A percentile compares a stretch with the other conserved stretches of the same genome.
These are phyloP conservation scores for Cacatua alba DNA, from an alignment of 2,113 vertebrate species.

Conservation along the genomic window DNA sequence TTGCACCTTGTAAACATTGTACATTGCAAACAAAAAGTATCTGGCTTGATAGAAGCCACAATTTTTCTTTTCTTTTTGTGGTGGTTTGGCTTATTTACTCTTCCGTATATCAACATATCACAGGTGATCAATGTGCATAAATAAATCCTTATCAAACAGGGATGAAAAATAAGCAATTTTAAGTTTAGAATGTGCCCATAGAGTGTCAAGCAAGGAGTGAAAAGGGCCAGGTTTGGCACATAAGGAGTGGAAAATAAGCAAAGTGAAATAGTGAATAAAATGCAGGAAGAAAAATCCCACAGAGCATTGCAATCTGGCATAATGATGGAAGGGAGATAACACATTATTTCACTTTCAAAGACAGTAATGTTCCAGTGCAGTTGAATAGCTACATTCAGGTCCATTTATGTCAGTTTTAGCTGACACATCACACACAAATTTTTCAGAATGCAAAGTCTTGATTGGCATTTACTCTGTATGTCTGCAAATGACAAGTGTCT, in stretches of 20 bases:
- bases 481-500: not conserved
- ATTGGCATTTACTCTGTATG: not conserved
- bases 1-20: conserved; percentile 22
- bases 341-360: not conserved
- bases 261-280: not conserved
- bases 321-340: not conserved
- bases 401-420: not conserved
- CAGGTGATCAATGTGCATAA: not conserved
- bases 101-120: not conserved
- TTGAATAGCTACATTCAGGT: not conserved
- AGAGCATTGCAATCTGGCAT: not conserved
- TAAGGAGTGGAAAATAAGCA: not conserved
- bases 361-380: not conserved
- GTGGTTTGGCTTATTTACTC: not conserved
- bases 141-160: not conserved
- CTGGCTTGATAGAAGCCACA: not conserved
- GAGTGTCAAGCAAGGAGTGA: not conserved
- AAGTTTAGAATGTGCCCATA: not conserved
- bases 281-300: not conserved
- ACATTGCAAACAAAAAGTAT: not conserved
- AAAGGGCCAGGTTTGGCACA: not conserved
- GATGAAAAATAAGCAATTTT: not conserved
- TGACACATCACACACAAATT: not conserved
- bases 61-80: not conserved
- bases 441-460: not conserved